Conservation (phyloP, 2,113 vertebrate genomes). For the Elgaria multicarinata region DNA sequence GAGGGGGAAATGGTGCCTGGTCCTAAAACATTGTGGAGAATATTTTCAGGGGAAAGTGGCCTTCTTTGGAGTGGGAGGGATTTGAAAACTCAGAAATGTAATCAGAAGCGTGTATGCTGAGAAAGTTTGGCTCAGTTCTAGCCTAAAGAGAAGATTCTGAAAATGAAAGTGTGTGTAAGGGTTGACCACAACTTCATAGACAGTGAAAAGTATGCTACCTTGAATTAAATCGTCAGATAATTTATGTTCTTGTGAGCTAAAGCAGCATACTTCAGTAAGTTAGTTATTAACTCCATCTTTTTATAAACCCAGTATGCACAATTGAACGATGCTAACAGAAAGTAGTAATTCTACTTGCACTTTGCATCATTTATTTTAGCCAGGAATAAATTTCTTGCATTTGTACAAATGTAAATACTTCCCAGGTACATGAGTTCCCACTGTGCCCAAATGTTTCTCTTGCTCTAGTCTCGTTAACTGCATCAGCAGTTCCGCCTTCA, state of each 20-base stretch:
- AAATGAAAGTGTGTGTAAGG: neutral
- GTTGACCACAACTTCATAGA: neutral
- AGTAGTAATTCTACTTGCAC: constrained; percentile 3
- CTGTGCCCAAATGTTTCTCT: neutral
- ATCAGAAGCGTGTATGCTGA: neutral
- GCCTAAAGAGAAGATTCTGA: neutral
- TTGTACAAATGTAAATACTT: neutral
- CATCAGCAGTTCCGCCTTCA: constrained; percentile 25
- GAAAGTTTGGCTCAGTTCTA: neutral
- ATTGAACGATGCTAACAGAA: neutral
- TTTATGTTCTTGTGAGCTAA: neutral
- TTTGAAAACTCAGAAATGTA: neutral
- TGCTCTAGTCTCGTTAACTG: constrained; percentile 14
- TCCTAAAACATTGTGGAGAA: neutral
- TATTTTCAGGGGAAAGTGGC: neutral
- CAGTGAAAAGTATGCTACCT: neutral
- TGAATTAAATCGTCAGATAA: neutral
- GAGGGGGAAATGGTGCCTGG: neutral
- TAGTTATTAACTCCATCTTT: constrained; percentile 12
- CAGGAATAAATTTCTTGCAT: constrained; percentile 4
- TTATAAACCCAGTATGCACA: neutral
- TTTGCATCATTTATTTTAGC: constrained; percentile 11
- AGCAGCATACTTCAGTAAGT: constrained; percentile 7
- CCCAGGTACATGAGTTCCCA: neutral
- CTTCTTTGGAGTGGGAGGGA: neutral